These are phyloP conservation scores for Nasonia longicornis DNA, from an alignment of 1,140 invertebrate species.

Conservation along the genomic window DNA sequence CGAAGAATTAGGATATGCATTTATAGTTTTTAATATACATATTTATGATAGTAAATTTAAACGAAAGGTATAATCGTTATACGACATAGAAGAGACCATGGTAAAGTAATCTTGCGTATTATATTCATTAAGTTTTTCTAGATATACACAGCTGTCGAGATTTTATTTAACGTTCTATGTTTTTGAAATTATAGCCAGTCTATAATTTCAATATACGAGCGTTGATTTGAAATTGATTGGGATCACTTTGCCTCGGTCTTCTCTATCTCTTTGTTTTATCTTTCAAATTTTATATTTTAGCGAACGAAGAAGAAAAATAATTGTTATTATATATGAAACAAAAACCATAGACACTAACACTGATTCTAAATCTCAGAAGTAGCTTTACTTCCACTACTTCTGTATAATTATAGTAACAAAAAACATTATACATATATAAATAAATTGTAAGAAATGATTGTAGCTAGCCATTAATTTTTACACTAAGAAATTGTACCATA, in stretches of 20 bases:
- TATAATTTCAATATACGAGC: not conserved
- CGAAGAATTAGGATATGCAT: constrained; percentile 13
- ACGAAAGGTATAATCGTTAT: constrained; percentile 17
- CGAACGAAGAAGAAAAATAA: not conserved
- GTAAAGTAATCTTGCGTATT: constrained; percentile 14
- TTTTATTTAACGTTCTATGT: constrained; percentile 3
- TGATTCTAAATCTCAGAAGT: constrained; percentile 39
- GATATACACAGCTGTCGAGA: not conserved
- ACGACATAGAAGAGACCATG: constrained; percentile 10
- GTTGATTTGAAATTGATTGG: not conserved
- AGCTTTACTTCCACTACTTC: constrained; percentile 25
- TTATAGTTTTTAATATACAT: constrained; percentile 23
- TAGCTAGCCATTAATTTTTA: constrained; percentile 31
- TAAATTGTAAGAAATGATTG: constrained; percentile 24
- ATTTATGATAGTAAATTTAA: not conserved
- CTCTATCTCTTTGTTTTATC: constrained; percentile 36
- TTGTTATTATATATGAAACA: constrained; percentile 6
- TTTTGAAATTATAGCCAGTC: not conserved
- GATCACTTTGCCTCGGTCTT: constrained; percentile 29
- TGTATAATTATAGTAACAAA: constrained; percentile 18
- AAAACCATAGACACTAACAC: constrained; percentile 9
- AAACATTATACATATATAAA: not conserved
- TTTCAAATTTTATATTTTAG: constrained; percentile 44
- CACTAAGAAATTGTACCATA: constrained; percentile 31
- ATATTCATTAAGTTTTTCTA: not conserved